These are phyloP conservation scores for Coleophora deauratella DNA, from an alignment of 2,888 invertebrate genomes.

Conservation along the genomic window DNA sequence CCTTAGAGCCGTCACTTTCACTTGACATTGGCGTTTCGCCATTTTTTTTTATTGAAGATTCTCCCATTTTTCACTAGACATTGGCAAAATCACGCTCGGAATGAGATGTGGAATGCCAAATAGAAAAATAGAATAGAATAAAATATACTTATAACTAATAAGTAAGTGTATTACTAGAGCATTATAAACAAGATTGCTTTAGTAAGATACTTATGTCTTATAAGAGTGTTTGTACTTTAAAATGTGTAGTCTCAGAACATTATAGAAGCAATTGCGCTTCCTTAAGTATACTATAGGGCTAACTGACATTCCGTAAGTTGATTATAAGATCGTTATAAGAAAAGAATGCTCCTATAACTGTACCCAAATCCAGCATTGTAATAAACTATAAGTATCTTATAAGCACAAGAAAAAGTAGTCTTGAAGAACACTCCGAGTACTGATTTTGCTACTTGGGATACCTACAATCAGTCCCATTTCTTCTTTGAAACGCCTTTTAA, in stretches of 20 bases:
- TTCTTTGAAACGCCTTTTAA: not conserved
- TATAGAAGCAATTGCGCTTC: constrained; percentile 3
- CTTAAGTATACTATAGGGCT: constrained; percentile 3
- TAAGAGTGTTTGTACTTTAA: constrained; percentile 2
- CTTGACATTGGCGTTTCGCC: too few species aligned
- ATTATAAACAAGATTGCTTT: constrained; percentile 3
- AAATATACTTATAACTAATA: constrained; percentile 1
- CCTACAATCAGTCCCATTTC: constrained; percentile 2
- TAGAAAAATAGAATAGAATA: too few species aligned
- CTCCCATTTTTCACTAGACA: too few species aligned
- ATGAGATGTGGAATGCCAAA: too few species aligned
- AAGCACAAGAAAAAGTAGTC: not conserved
- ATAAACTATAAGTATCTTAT: not conserved
- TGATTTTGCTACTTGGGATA: constrained; percentile 4
- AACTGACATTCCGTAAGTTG: not conserved
- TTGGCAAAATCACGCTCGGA: too few species aligned
- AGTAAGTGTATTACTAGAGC: constrained; percentile 1
- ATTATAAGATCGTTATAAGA: not conserved
- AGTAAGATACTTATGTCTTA: constrained; percentile 3
- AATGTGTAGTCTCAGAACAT: constrained; percentile 3
- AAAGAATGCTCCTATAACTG: constrained; percentile 1
- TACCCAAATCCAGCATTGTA: constrained; percentile 2
- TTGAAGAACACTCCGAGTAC: not conserved
- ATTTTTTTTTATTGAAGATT: too few species aligned
- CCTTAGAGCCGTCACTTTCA: too few species aligned